Conservation (phyloP, 2,888 invertebrate genomes). For the Machimus rusticus region DNA sequence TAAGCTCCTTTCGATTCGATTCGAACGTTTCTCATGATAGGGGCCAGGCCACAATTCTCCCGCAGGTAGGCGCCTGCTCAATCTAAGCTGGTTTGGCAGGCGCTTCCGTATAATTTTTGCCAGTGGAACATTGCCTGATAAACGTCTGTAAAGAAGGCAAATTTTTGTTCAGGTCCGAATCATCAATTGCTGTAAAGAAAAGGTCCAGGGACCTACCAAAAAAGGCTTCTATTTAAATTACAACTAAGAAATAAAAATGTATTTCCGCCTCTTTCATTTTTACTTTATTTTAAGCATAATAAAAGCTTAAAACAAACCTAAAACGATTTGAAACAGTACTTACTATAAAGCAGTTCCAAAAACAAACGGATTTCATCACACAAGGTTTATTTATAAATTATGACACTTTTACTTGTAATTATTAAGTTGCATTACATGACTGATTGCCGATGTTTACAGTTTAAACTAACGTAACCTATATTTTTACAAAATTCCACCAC, state of each 20-base stretch:
- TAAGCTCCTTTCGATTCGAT: too few relatives aligned
- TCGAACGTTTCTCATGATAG: too few relatives aligned
- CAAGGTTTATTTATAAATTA: conserved; percentile 39
- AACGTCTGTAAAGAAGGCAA: not conserved
- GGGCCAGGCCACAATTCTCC: too few relatives aligned
- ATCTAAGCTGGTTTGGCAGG: too few relatives aligned
- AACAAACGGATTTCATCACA: conserved; percentile 21
- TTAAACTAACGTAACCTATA: conserved; percentile 7
- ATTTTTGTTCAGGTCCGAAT: not conserved
- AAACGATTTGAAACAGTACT: not conserved
- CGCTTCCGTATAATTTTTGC: too few relatives aligned
- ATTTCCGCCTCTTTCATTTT: not conserved
- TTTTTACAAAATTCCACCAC: conserved; percentile 28
- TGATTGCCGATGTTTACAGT: conserved; percentile 35
- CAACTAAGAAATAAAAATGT: not conserved
- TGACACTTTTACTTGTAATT: conserved; percentile 25
- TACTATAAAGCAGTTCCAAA: not conserved
- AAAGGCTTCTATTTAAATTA: not conserved
- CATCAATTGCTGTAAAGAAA: not conserved
- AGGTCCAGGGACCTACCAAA: not conserved
- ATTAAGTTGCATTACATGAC: conserved; percentile 36
- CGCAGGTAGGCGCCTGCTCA: too few relatives aligned
- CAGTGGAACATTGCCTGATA: too few relatives aligned
- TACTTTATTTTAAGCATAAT: not conserved
- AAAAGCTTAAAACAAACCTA: not conserved